Base-by-base conservation (phyloP, 2,113 vertebrate species). In the Tetraodon nigroviridis region DNA sequence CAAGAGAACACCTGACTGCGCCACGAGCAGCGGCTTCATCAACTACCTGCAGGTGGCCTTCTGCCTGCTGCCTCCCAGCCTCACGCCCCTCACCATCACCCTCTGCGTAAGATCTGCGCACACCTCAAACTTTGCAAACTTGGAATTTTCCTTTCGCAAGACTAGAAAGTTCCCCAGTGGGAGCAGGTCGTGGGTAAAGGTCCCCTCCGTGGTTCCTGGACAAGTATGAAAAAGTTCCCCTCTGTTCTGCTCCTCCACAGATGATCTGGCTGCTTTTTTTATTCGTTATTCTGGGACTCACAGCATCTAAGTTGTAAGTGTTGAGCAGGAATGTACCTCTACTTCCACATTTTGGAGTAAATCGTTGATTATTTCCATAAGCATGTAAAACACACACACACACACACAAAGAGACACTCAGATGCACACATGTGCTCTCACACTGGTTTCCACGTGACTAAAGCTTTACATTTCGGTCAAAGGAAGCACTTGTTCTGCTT, bases 1-100 rank as follows among this genome's bases (percentile, higher is more conserved):
- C 81, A 89, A 55, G 73, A 89, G 55, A 76, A 97, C 90, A 2
- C 79, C 91, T 0, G 94, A 98, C 89, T 99, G 96, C 82, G n/a
- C 7, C 12, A 68, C 75, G 44, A 84, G 80, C n/a, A 87, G 90
- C 0, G 93, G 96, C 42, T 97, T 94, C 83, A 83, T 99, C 55
- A 76, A 91, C 84, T 97, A 99, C 86, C 88, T 95, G 0, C 4
- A 59, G 0, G 78, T 92, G 59, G 85, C 90, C 41, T 95, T 96
- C 86, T 99, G 97, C 49, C 27, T 82, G 59, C 94, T 97, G 20
- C 79, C 90, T 0, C 63, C 86, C 0, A n/a, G 40, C 51, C 91
- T 98, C 51, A 89, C 94, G 6, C 93, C 93, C 2, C 86, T 99
- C 64, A 89, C 84, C 1, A 61, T 99, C 80, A 86, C 88, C 0